Conservation (phyloP, 2,113 vertebrate species). For the Cavia porcellus region DNA sequence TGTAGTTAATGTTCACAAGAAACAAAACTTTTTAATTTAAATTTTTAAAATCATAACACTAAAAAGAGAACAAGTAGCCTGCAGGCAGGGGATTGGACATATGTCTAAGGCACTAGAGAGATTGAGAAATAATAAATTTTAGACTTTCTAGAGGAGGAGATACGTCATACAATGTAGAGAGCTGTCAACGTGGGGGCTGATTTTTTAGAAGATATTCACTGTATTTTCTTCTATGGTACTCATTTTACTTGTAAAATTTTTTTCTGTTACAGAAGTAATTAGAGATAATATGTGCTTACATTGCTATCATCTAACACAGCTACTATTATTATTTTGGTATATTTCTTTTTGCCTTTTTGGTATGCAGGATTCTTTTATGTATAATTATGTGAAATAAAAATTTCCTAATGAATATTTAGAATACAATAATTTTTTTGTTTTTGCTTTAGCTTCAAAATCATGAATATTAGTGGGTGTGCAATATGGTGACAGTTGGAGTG, state of each 20-base stretch:
- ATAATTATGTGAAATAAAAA: neutral
- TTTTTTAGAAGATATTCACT: constrained; percentile 21
- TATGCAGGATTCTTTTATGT: constrained; percentile 43
- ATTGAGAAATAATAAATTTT: neutral
- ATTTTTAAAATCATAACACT: neutral
- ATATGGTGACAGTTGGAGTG: constrained; percentile 3
- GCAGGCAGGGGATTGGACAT: neutral
- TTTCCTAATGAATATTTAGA: constrained; percentile 47
- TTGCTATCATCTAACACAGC: neutral
- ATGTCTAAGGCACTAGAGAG: neutral
- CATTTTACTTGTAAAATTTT: neutral
- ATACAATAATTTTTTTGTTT: constrained; percentile 14
- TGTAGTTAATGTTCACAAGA: neutral
- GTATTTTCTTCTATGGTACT: constrained; percentile 29
- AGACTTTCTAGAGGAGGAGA: constrained; percentile 9
- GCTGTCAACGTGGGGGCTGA: neutral
- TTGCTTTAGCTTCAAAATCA: constrained; percentile 42
- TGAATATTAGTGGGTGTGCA: constrained; percentile 29
- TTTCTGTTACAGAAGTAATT: constrained; percentile 47
- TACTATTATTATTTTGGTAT: constrained; percentile 32
- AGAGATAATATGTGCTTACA: constrained; percentile 18
- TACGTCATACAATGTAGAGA: neutral
- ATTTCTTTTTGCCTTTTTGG: constrained; percentile 40
- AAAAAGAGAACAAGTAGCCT: neutral
- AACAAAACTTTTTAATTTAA: neutral